Conservation (phyloP, 2,797 vertebrate genomes). For the Botia almorhae region DNA sequence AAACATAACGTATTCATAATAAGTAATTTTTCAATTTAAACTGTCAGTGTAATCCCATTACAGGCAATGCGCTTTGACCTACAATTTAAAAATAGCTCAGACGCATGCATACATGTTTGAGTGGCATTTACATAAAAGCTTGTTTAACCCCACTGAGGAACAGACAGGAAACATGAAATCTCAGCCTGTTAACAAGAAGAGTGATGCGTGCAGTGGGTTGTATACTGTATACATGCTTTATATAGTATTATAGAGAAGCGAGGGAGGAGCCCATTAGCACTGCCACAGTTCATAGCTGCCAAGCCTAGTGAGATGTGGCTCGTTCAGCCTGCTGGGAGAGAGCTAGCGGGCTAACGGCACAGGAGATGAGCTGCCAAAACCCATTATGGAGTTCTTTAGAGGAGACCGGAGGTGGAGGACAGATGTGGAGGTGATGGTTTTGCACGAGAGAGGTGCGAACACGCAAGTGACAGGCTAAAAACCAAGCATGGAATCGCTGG, state of each 20-base stretch:
- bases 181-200: neutral
- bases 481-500: neutral
- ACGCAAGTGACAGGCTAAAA: conserved; percentile 36
- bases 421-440: conserved; percentile 42
- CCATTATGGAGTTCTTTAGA: conserved; percentile 17
- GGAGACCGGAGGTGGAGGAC: conserved; percentile 26
- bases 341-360: conserved; percentile 4
- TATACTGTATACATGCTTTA: conserved; percentile 19
- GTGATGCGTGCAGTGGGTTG: neutral
- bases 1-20: too few species aligned
- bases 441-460: conserved; percentile 28
- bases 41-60: neutral
- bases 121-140: neutral
- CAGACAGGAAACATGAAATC: neutral
- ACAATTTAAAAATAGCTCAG: too few species aligned
- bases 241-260: conserved; percentile 7
- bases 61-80: neutral
- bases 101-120: neutral
- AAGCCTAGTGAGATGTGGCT: conserved; percentile 8
- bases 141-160: neutral
- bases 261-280: conserved; percentile 42
- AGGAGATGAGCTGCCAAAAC: conserved; percentile 45
- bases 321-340: conserved; percentile 23
- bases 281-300: conserved; percentile 30
- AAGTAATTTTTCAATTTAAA: too few species aligned